A percentile compares a stretch with the other conserved stretches of the same genome.
Conservation (phyloP, 2,113 vertebrate species). For the Athene cunicularia region DNA sequence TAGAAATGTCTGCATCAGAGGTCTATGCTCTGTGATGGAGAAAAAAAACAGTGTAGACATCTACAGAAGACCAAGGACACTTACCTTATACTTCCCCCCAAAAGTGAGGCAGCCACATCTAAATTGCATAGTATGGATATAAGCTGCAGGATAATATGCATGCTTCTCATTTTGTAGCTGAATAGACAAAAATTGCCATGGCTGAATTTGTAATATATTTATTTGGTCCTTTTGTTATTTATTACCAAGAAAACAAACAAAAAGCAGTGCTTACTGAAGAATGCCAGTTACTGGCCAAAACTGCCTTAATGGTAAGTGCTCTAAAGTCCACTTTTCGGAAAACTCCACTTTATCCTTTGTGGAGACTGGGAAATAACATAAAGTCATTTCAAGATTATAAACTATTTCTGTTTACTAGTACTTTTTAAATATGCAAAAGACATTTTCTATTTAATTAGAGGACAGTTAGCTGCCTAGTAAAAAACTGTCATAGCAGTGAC, state of each 20-base stretch:
- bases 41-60: neutral
- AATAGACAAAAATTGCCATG: neutral
- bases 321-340: conserved; percentile 33
- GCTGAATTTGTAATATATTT: neutral
- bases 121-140: neutral
- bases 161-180: neutral
- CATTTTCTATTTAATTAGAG: neutral
- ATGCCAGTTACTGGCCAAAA: neutral
- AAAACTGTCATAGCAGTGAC: neutral
- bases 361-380: neutral
- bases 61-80: neutral
- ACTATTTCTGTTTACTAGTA: neutral
- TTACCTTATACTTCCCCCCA: conserved; percentile 48
- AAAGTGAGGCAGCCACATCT: neutral
- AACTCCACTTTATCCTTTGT: neutral
- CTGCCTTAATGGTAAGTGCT: neutral
- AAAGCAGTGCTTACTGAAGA: neutral
- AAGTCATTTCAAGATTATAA: neutral
- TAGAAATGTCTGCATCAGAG: neutral
- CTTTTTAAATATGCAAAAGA: neutral
- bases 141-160: neutral
- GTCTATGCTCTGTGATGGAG: neutral
- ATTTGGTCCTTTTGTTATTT: conserved; percentile 37
- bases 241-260: conserved; percentile 57
- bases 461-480: neutral